Evolutionary conservation across 2,797 vertebrate genomes (phyloP).

Genomic region (Dipus sagitta): DNA sequence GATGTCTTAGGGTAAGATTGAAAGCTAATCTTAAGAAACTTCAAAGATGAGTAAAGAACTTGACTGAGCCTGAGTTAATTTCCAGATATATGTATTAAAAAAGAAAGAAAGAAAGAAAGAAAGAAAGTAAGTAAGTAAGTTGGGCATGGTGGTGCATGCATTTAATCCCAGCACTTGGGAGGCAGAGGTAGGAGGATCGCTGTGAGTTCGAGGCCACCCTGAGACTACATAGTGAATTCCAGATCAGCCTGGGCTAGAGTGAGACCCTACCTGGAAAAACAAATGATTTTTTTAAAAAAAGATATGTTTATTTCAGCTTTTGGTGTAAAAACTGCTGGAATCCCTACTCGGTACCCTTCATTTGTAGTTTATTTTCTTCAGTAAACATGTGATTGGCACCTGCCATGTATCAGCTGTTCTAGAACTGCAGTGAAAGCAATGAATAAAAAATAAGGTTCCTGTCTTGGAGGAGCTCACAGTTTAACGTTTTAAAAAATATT

Average conservation of each 20-base stretch:
- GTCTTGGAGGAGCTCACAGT: background rate
- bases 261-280: no score
- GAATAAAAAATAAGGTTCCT: conserved; percentile 1
- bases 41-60: conserved; percentile 37
- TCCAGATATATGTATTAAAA: background rate
- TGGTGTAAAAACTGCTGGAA: background rate
- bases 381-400: background rate
- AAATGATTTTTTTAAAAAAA: no score
- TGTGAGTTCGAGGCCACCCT: no score
- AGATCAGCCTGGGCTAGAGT: no score
- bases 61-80: conserved; percentile 30
- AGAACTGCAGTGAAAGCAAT: background rate
- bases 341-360: background rate
- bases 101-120: no score
- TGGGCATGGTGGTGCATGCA: no score
- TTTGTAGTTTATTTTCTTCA: conserved; percentile 26
- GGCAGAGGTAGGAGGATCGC: no score
- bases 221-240: no score
- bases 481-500: no score
- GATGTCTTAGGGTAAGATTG: background rate
- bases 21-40: conserved; percentile 27
- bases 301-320: conserved; percentile 42
- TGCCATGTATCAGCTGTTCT: background rate
- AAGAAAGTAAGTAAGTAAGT: no score
- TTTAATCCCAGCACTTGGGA: no score